These are phyloP conservation scores for Alosa alosa DNA, from an alignment of 2,113 vertebrate species.

Conservation along the genomic window DNA sequence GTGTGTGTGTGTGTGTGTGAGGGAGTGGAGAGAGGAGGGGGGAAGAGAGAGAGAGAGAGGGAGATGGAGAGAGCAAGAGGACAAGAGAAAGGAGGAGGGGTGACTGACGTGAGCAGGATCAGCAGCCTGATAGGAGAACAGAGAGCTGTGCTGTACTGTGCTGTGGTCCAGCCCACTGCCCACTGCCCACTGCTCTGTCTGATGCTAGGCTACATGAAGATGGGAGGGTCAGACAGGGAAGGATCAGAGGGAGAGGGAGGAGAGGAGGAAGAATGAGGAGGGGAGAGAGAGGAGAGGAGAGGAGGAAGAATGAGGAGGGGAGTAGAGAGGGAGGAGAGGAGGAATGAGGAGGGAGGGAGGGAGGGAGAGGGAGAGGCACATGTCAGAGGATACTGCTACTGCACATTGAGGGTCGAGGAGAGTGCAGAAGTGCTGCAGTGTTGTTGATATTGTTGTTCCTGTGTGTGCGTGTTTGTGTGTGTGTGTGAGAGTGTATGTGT, in stretches of 20 bases:
- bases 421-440: not conserved
- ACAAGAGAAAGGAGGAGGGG: not conserved
- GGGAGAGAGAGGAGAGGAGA: no score
- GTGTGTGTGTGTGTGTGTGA: not conserved
- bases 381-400: not conserved
- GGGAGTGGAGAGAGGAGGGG: not conserved
- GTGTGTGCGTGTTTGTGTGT: no score
- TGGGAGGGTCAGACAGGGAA: not conserved
- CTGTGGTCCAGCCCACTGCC: no score
- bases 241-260: not conserved
- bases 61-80: not conserved
- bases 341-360: no score
- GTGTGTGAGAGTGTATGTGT: no score
- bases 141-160: not conserved
- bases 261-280: no score
- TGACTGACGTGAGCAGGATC: not conserved
- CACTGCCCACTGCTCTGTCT: not conserved
- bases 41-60: not conserved
- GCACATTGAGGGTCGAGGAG: not conserved
- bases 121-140: not conserved
- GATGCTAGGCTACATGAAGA: no score
- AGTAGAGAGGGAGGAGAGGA: no score
- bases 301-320: no score
- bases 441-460: no score
- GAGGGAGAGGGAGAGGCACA: no score